Evolutionary conservation across 2,888 invertebrate species (phyloP).

Genomic region (Biston betularia): DNA sequence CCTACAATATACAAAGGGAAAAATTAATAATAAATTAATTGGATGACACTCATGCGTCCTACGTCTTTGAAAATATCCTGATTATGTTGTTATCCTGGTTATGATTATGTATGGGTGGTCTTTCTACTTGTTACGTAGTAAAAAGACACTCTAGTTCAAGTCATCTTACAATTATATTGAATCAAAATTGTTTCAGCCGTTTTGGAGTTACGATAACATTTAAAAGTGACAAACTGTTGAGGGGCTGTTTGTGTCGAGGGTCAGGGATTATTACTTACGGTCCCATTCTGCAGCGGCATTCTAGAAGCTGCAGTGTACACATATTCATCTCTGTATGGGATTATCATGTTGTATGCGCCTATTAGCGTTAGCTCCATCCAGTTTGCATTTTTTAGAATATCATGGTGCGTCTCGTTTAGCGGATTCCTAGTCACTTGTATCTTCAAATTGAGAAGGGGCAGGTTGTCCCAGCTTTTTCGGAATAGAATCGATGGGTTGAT

Average conservation of each 20-base stretch:
- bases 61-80: no score
- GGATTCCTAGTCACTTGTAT: conserved; percentile 56
- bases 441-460: conserved; percentile 68
- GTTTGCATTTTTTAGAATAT: conserved; percentile 62
- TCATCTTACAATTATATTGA: no score
- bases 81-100: no score
- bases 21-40: no score
- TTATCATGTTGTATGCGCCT: conserved; percentile 68
- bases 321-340: conserved; percentile 55
- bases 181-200: no score
- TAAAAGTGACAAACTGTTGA: no score
- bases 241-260: no score
- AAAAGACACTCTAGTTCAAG: no score
- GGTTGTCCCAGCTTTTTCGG: conserved; percentile 73
- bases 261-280: conserved; percentile 50
- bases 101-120: no score
- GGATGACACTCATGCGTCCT: no score
- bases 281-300: conserved; percentile 56
- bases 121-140: no score
- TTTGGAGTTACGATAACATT: not conserved
- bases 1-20: conserved; percentile 49
- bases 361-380: conserved; percentile 69
- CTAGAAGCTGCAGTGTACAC: conserved; percentile 67
- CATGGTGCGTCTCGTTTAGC: conserved; percentile 61
- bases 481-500: conserved; percentile 51